Percentiles rank a stretch among this genome's conserved stretches.
Conservation (phyloP, 2,888 invertebrate species). For the Cheilosia vernalis region DNA sequence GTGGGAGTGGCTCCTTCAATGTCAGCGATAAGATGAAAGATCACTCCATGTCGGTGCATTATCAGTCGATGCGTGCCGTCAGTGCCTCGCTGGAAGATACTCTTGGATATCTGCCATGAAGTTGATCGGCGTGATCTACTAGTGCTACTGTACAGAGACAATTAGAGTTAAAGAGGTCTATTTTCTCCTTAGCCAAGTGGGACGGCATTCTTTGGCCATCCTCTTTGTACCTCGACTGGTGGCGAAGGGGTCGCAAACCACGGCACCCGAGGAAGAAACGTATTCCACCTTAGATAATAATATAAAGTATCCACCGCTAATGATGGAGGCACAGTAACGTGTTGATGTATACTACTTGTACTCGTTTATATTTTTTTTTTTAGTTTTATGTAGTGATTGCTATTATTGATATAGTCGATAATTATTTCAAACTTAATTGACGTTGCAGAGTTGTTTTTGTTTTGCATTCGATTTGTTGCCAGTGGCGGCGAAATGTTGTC, state of each 20-base stretch:
- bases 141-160: constrained; percentile 23
- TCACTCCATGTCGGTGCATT: constrained; percentile 78
- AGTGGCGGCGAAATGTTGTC: background rate
- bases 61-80: constrained; percentile 82
- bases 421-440: constrained; percentile 1
- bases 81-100: constrained; percentile 84
- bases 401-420: constrained; percentile 12
- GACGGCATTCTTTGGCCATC: constrained; percentile 24
- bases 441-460: constrained; percentile 55
- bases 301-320: constrained; percentile 26
- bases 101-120: constrained; percentile 83
- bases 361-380: background rate
- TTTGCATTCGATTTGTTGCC: constrained; percentile 73
- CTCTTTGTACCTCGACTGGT: constrained; percentile 4
- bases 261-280: constrained; percentile 12
- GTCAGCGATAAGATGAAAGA: constrained; percentile 69
- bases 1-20: constrained; percentile 73
- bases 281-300: constrained; percentile 22
- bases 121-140: constrained; percentile 7
- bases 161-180: constrained; percentile 9
- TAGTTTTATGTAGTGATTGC: constrained; percentile 18
- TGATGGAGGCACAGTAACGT: constrained; percentile 14
- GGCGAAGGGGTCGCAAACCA: constrained; percentile 8
- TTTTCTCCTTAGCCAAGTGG: background rate
- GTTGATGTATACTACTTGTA: constrained; percentile 4